Percentiles rank a stretch among this genome's conserved stretches.
Conservation (phyloP, 23 tunicate species). For the Botrylloides violaceus region DNA sequence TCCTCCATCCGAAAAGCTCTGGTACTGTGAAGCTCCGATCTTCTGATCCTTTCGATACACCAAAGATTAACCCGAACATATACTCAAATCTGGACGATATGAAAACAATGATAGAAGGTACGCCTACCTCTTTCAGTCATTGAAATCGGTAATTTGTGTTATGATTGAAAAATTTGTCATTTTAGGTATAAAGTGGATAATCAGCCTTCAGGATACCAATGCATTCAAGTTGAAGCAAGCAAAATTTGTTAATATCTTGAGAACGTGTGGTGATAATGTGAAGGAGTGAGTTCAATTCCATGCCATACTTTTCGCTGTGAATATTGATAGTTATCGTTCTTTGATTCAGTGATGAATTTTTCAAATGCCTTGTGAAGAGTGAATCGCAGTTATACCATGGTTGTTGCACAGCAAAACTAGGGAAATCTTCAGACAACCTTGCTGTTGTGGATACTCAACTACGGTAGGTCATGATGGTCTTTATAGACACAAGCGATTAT, state of each 20-base stretch:
- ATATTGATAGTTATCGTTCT: background rate
- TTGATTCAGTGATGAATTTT: background rate
- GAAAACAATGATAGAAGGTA: slow-evolving; percentile 10
- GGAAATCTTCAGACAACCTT: background rate
- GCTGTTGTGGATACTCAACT: slow-evolving; percentile 47
- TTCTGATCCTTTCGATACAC: slow-evolving; percentile 9
- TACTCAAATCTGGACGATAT: slow-evolving; percentile 13
- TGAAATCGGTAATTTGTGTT: background rate
- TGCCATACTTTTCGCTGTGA: background rate
- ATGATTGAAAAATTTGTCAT: background rate
- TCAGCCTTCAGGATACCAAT: background rate
- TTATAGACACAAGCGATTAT: no score
- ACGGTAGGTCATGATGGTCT: no score
- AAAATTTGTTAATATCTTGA: background rate
- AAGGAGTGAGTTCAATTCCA: slow-evolving; percentile 5
- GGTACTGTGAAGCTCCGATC: slow-evolving; percentile 5
- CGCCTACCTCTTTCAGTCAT: background rate
- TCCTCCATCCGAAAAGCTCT: slow-evolving; percentile 12
- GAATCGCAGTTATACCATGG: slow-evolving; percentile 14
- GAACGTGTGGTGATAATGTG: background rate
- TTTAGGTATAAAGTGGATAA: slow-evolving; percentile 20
- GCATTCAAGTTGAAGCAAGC: background rate
- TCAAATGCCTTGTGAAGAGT: slow-evolving; percentile 5
- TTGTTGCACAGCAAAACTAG: slow-evolving; percentile 24
- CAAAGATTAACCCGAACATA: slow-evolving; percentile 14